Base-by-base conservation (phyloP, 2,888 invertebrate genomes). In the Leucophenga montana region DNA sequence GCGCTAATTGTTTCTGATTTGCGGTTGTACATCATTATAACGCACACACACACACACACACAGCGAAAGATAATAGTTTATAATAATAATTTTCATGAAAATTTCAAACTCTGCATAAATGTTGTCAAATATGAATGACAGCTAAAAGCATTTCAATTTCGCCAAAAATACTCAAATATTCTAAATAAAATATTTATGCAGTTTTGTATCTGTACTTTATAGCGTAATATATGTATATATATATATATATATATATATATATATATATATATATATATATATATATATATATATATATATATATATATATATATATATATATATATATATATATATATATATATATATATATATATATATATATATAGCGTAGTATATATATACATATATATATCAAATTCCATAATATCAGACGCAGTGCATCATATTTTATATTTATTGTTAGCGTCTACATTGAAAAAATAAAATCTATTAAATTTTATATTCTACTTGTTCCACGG, bases 1-100 rank as follows among this genome's bases (percentile, higher is more conserved):
- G n/a, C 33, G 39, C 61, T 77, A 78, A 82, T 73, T 73, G 70
- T 69, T 74, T 82, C 65, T 75, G 75, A 83, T 78, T 79, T 83
- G 82, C 44, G 82, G 77, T 68, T 69, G 27, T 50, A 50, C 16
- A 50, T 50, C 18, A 50, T 50, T 18, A 50, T 56, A 33, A 27
- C 13, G 4, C 14, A 9, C 56, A 22, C 56, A 27, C 56, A 22
- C 22, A 22, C 14, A 50, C 5, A 18, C 1, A 50, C 50, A 13
- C 50, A 50, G n/a, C 50, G 13, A 27, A 56, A 56, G 18, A 56
- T 56, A 56, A 18, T 50, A 8, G 50, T 50, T 50, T 50, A 16
- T 50, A 50, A 50, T 50, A 50, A 50, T 50, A 16, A 50, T 50
- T 50, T 56, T 13, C 14, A 56, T 56, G 16, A 22, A 27, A 56